Conservation (phyloP, 2,113 vertebrate genomes). For the Grantiella picta region DNA sequence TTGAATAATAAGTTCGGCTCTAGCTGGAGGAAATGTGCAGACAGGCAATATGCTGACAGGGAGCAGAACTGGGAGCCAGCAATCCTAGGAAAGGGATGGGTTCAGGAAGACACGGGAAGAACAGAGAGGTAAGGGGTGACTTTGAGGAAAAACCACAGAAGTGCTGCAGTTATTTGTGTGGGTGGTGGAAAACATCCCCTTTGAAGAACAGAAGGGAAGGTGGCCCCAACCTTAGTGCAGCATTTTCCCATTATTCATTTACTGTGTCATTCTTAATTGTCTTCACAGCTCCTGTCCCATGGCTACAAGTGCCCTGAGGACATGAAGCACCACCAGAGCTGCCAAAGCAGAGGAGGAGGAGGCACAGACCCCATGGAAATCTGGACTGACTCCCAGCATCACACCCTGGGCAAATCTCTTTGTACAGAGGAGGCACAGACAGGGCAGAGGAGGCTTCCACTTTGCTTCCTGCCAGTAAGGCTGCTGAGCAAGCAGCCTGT, state of each 20-base stretch:
- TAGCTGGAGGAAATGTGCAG: neutral
- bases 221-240: neutral
- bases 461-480: neutral
- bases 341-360: neutral
- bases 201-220: neutral
- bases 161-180: neutral
- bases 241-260: neutral
- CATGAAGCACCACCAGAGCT: neutral
- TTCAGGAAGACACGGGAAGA: neutral
- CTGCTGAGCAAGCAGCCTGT: conserved; percentile 15
- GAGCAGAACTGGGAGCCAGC: neutral
- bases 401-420: neutral
- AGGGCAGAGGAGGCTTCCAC: neutral
- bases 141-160: neutral
- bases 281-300: neutral
- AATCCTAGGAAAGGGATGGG: neutral
- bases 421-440: accelerated
- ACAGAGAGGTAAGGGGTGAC: neutral
- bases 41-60: neutral
- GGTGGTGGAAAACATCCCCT: neutral
- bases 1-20: conserved; percentile 6
- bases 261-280: neutral
- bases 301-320: neutral
- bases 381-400: neutral
- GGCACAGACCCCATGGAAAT: neutral